Evolutionary conservation across 2,113 vertebrate genomes (phyloP).

Genomic region (Atlantisia rogersi): DNA sequence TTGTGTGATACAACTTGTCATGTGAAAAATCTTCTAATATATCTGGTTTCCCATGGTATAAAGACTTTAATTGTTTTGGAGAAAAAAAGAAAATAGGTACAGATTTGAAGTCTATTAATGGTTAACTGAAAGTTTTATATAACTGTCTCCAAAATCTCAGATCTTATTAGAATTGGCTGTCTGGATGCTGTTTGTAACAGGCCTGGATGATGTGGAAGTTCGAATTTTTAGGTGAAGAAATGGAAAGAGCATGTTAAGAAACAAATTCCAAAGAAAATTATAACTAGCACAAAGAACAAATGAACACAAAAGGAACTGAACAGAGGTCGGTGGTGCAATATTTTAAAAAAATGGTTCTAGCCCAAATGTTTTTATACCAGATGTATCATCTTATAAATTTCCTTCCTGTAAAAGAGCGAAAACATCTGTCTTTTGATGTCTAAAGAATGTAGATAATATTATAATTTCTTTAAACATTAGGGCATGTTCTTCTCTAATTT

Average conservation of each 20-base stretch:
- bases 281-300: slow-evolving; percentile 73
- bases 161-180: no score
- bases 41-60: no score
- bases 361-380: not conserved
- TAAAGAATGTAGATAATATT: not conserved
- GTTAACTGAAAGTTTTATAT: no score
- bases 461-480: not conserved
- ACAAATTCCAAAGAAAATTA: slow-evolving; percentile 80
- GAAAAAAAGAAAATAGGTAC: no score
- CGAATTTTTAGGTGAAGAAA: slow-evolving; percentile 86
- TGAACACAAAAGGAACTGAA: slow-evolving; percentile 76
- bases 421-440: not conserved
- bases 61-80: no score
- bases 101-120: no score
- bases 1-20: no score
- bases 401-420: not conserved
- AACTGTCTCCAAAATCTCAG: no score
- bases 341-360: not conserved
- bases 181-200: slow-evolving; percentile 82
- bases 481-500: not conserved
- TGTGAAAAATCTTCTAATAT: no score
- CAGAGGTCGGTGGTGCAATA: slow-evolving; percentile 65
- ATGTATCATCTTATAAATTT: not conserved
- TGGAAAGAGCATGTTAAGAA: slow-evolving; percentile 84
- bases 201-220: slow-evolving; percentile 92